Percentiles rank a stretch among this genome's conserved stretches.
Conservation (phyloP, 2,888 invertebrate species). For the Acronicta alni region DNA sequence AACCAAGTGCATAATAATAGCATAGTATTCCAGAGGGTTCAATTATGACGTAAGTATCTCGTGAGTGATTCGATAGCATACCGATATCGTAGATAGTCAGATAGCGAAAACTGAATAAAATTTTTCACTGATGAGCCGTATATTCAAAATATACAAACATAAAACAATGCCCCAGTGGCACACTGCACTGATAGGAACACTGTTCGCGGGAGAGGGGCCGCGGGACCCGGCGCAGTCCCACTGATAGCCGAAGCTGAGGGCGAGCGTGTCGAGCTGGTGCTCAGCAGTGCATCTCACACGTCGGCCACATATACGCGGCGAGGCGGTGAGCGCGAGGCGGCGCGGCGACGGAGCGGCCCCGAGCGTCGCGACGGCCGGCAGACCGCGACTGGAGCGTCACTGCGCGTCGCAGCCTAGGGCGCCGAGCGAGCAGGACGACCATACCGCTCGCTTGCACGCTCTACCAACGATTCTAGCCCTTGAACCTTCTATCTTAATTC, state of each 20-base stretch:
- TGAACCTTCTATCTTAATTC: conserved; percentile 82
- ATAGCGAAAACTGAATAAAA: conserved; percentile 56
- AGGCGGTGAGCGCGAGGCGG: conserved; percentile 79
- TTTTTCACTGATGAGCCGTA: conserved; percentile 62
- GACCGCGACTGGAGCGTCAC: conserved; percentile 88
- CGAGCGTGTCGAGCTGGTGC: conserved; percentile 63
- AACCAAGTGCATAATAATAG: conserved; percentile 63
- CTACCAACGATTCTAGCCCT: conserved; percentile 84
- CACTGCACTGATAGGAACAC: conserved; percentile 72
- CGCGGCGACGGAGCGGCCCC: conserved; percentile 82
- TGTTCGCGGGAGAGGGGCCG: conserved; percentile 46
- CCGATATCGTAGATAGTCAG: conserved; percentile 56
- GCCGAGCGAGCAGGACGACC: conserved; percentile 85
- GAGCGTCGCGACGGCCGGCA: conserved; percentile 88
- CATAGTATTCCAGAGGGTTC: conserved; percentile 62
- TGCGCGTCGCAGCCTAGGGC: conserved; percentile 86
- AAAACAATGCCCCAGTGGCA: conserved; percentile 77
- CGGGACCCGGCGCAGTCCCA: conserved; percentile 55
- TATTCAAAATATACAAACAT: conserved; percentile 68
- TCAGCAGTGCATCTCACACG: conserved; percentile 81
- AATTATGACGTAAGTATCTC: conserved; percentile 58
- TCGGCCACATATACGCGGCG: conserved; percentile 73
- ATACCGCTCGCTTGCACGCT: conserved; percentile 73
- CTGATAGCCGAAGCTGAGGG: conserved; percentile 51
- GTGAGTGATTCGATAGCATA: conserved; percentile 80